phyloP scores from a whole-genome alignment of 2,888 invertebrate genomes.

The Caenorhabditis japonica region DNA sequence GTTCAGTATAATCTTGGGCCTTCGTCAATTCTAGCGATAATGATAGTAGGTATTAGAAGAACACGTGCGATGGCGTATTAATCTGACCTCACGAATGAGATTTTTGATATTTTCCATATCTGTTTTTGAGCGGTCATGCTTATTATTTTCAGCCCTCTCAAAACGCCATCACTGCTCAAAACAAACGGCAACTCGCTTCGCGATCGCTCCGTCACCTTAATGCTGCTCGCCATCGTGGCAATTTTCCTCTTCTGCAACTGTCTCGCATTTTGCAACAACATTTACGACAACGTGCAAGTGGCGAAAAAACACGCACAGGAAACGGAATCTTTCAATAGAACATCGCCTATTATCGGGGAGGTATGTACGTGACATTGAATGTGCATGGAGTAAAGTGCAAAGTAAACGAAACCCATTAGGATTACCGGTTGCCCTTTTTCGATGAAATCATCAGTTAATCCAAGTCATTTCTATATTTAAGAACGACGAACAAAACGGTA shows the following conservation, averaged over 20 bases:
- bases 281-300: conserved; percentile 69
- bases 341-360: conserved; percentile 30
- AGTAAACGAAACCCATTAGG: no score
- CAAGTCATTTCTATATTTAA: conserved; percentile 4
- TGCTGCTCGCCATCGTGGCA: conserved; percentile 76
- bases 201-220: conserved; percentile 73
- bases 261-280: conserved; percentile 76
- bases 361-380: conserved; percentile 14
- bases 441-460: not conserved
- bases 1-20: no score
- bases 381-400: conserved; percentile 8
- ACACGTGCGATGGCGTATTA: no score
- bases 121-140: no score
- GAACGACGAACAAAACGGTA: conserved; percentile 19
- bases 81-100: no score
- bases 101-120: no score
- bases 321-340: conserved; percentile 12
- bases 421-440: not conserved
- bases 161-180: conserved; percentile 60
- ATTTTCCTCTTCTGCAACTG: conserved; percentile 76
- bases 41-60: no score
- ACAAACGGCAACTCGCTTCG: conserved; percentile 67
- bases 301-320: conserved; percentile 37
- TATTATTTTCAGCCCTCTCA: conserved; percentile 54
- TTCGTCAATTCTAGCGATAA: no score